Percentiles rank a stretch among this genome's conserved stretches.
Conservation (phyloP, 92 coral and sea anemone species). For the Bergia sp. region DNA sequence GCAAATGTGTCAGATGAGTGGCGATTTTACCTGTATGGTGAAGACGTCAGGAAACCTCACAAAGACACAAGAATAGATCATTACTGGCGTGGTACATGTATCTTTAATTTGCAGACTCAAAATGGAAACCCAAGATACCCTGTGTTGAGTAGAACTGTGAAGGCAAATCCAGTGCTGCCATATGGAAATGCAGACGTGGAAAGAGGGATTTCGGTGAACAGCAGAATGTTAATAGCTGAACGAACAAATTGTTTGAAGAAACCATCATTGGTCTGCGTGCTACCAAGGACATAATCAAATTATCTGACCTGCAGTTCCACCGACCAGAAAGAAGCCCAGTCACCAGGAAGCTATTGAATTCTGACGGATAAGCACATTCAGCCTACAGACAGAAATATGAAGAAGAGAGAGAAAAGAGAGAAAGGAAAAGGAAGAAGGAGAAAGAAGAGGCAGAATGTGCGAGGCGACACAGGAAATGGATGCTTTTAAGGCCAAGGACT, state of each 20-base stretch:
- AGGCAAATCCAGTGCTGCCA: slow-evolving; percentile 46
- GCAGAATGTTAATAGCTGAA: slow-evolving; percentile 29
- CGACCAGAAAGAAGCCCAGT: slow-evolving; percentile 40
- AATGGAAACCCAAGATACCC: slow-evolving; percentile 48
- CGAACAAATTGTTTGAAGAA: slow-evolving; percentile 39
- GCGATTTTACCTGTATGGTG: slow-evolving; percentile 46
- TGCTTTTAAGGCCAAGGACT: slow-evolving; percentile 39
- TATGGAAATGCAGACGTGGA: slow-evolving; percentile 47
- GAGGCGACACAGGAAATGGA: slow-evolving; percentile 37
- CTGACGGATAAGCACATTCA: slow-evolving; percentile 37
- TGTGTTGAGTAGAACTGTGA: slow-evolving; percentile 36
- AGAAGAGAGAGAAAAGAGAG: slow-evolving; percentile 21
- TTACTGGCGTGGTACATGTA: slow-evolving; percentile 27
- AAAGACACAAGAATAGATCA: slow-evolving; percentile 47
- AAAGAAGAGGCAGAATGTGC: slow-evolving; percentile 44
- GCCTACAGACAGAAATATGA: slow-evolving; percentile 30
- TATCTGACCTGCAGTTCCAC: slow-evolving; percentile 12
- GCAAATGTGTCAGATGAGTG: slow-evolving; percentile 47
- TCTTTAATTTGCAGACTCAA: slow-evolving; percentile 41
- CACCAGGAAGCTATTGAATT: slow-evolving; percentile 9
- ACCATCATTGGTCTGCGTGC: slow-evolving; percentile 36
- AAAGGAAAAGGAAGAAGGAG: slow-evolving; percentile 38
- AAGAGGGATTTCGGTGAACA: slow-evolving; percentile 42
- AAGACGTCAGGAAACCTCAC: slow-evolving; percentile 44
- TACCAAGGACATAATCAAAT: slow-evolving; percentile 44